Conservation (phyloP, 2,113 vertebrate genomes). For the Seriola quinqueradiata region DNA sequence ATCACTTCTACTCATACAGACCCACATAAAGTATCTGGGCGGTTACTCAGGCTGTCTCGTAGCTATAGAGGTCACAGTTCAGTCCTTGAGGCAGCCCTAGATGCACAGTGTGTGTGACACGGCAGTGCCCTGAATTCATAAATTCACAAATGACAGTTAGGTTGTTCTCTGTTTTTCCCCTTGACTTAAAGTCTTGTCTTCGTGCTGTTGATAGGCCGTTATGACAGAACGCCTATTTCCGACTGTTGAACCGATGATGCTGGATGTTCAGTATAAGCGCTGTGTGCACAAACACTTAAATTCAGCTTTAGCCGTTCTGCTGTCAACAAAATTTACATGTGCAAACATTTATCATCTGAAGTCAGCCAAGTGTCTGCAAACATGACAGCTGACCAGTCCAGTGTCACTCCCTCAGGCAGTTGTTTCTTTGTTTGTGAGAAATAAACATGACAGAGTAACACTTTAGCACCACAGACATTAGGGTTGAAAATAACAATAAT, state of each 20-base stretch:
- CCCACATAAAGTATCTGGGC: neutral
- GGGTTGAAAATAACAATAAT: neutral
- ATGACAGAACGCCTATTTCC: neutral
- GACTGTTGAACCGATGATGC: slow-evolving; percentile 25
- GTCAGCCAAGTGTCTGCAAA: neutral
- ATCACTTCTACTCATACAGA: neutral
- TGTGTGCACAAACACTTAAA: slow-evolving; percentile 2
- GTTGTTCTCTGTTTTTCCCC: neutral
- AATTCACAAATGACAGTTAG: neutral
- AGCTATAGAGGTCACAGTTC: slow-evolving; percentile 25
- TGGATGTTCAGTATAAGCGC: neutral
- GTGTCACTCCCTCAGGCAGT: neutral
- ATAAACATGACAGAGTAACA: neutral
- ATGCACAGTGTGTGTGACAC: neutral
- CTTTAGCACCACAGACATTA: neutral
- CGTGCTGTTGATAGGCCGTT: neutral
- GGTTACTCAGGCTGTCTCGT: neutral
- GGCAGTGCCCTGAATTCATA: neutral
- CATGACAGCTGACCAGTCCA: neutral
- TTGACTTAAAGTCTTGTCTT: neutral
- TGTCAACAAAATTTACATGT: neutral
- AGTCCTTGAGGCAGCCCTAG: neutral
- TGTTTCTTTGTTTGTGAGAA: neutral
- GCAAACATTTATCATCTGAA: slow-evolving; percentile 11
- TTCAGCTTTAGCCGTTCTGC: slow-evolving; percentile 9